A percentile compares a stretch with the other conserved stretches of the same genome.
phyloP scores from a whole-genome alignment of 2,113 vertebrate genomes.

The Guaruba guarouba region DNA sequence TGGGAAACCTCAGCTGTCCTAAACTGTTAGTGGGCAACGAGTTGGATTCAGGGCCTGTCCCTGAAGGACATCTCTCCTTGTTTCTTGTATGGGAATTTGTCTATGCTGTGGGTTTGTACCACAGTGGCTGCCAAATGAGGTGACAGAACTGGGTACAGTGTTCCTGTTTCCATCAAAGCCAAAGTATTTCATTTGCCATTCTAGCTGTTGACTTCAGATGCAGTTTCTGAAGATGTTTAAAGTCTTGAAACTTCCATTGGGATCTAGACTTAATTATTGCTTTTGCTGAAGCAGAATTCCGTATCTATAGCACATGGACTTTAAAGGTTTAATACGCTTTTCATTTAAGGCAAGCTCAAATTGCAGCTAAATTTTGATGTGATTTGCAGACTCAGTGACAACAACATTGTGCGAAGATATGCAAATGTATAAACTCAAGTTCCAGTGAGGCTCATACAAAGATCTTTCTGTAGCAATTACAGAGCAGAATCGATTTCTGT shows the following conservation, averaged over 20 bases:
- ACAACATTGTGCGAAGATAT: background rate
- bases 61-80: background rate
- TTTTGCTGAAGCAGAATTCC: background rate
- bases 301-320: background rate
- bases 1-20: background rate
- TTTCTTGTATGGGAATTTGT: background rate
- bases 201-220: background rate
- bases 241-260: background rate
- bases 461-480: background rate
- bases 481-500: background rate
- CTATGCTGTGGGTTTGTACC: background rate
- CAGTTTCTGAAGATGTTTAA: background rate
- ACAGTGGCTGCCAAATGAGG: background rate
- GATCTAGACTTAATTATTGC: background rate
- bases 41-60: background rate
- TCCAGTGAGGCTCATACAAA: background rate
- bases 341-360: conserved; percentile 25
- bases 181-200: background rate
- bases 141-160: background rate
- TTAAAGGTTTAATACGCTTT: background rate
- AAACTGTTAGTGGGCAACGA: background rate
- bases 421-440: background rate
- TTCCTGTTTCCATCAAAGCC: background rate
- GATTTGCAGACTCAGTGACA: conserved; percentile 2
- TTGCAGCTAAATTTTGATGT: conserved; percentile 16